A percentile compares a stretch with the other conserved stretches of the same genome.
Conservation (phyloP, 2,113 vertebrate species). For the Dromaius novaehollandiae region DNA sequence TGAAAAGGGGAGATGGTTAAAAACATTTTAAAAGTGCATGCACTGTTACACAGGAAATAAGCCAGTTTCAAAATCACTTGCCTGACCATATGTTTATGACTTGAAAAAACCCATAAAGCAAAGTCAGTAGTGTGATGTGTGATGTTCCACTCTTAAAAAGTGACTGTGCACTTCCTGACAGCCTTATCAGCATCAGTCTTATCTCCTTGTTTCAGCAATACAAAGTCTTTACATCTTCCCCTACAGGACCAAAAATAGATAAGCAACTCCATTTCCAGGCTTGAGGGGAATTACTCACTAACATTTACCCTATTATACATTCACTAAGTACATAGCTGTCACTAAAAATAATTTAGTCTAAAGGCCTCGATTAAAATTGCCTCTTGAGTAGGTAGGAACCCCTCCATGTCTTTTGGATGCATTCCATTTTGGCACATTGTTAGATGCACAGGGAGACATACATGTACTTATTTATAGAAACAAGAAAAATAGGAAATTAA, state of each 20-base stretch:
- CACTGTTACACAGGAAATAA: constrained; percentile 51
- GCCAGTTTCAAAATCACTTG: constrained; percentile 60
- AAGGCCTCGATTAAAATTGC: background rate
- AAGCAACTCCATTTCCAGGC: background rate
- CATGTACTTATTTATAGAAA: background rate
- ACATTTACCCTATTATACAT: background rate
- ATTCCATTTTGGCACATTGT: background rate
- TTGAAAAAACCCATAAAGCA: background rate
- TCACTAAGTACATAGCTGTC: background rate
- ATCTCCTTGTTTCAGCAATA: background rate
- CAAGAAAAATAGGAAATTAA: background rate
- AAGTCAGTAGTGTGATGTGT: background rate
- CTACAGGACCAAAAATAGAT: background rate
- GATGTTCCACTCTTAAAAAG: constrained; percentile 51
- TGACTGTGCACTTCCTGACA: constrained; percentile 54
- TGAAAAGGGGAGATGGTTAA: background rate
- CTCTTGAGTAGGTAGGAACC: background rate
- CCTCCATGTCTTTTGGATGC: background rate
- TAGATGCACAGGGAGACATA: background rate
- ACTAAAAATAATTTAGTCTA: background rate
- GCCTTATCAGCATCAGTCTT: constrained; percentile 31
- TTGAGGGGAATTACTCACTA: background rate
- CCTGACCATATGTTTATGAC: background rate
- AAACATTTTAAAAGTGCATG: background rate
- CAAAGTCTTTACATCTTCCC: background rate